Evolutionary conservation across 2,888 invertebrate genomes (phyloP), one percentile per base, ranked within the genome.

Genomic region (Ramazzottius varieornatus): DNA sequence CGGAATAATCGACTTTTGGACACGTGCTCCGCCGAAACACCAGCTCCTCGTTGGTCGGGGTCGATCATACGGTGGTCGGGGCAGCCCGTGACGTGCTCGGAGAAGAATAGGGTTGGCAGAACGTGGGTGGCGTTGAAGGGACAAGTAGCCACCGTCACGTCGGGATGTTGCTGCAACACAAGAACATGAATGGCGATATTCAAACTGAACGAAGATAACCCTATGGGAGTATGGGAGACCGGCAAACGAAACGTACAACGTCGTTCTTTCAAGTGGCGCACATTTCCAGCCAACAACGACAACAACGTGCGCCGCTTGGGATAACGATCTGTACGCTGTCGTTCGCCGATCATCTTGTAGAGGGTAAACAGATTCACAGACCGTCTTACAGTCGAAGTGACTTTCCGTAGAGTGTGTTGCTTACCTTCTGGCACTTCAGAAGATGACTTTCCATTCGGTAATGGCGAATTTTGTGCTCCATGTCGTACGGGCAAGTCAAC

Each of bases 71-170:
- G 54, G n/a, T 16, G 4, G 29, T 54, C 54, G 16, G 54, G 54
- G 29, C 54, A 54, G n/a, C 54, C 54, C 4, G 29, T 16, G 4
- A 54, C 29, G 29, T 54, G 54, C 20, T 54, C 29, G 29, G 24
- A 8, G 54, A 24, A 54, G 20, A 29, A 8, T 54, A 4, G 20
- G 16, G 54, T 4, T 16, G 54, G 54, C 54, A 54, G 13, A 4
- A 54, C 54, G 54, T 54, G 54, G 29, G 54, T 54, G 20, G 54
- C 54, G 29, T 54, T 54, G 29, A 16, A 54, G 54, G 54, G 54
- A 24, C 54, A 54, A 8, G 54, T 54, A 24, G 54, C 54, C 54
- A 54, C 29, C 54, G 4, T 29, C 13, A 54, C 24, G 20, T 54
- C 54, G 16, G 54, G 54, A 54, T 54, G 54, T 8, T 54, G 8